phyloP scores from a whole-genome alignment of 2,113 vertebrate species.

The Microcebus lehilahytsara region DNA sequence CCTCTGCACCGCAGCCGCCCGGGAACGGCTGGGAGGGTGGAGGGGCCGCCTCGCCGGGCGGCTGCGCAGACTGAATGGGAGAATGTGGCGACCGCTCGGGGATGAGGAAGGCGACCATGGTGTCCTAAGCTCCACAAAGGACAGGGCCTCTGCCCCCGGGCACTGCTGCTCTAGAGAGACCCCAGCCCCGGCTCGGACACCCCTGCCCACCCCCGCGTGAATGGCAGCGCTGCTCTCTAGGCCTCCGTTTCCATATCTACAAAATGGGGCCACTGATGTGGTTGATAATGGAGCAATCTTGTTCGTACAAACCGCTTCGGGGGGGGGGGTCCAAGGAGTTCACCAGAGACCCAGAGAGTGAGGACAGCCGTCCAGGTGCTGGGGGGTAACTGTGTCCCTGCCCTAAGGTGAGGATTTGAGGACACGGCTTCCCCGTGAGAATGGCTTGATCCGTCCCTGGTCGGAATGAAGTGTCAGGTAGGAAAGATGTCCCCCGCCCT shows the following conservation, averaged over 20 bases:
- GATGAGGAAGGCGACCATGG: fast-evolving
- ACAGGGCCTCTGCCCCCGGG: not conserved
- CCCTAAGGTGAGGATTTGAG: not conserved
- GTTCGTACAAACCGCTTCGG: not conserved
- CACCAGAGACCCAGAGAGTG: not conserved
- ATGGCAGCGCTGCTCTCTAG: fast-evolving
- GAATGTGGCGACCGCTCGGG: not conserved
- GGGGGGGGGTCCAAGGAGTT: no score
- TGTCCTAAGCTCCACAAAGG: fast-evolving
- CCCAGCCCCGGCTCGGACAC: no score
- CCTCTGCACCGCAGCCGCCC: not conserved
- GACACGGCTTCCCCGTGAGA: fast-evolving
- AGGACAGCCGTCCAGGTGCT: not conserved
- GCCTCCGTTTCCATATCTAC: not conserved
- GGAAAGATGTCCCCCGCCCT: not conserved
- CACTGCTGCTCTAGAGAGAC: not conserved
- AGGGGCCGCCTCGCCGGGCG: not conserved
- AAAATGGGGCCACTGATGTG: fast-evolving
- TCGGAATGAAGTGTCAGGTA: not conserved
- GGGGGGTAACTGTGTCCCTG: not conserved
- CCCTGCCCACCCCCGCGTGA: not conserved
- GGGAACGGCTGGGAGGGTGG: fast-evolving
- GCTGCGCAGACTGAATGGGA: not conserved
- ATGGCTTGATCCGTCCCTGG: fast-evolving
- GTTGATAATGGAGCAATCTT: not conserved